Conservation (phyloP, 2,888 invertebrate species). For the Morpho helenor region DNA sequence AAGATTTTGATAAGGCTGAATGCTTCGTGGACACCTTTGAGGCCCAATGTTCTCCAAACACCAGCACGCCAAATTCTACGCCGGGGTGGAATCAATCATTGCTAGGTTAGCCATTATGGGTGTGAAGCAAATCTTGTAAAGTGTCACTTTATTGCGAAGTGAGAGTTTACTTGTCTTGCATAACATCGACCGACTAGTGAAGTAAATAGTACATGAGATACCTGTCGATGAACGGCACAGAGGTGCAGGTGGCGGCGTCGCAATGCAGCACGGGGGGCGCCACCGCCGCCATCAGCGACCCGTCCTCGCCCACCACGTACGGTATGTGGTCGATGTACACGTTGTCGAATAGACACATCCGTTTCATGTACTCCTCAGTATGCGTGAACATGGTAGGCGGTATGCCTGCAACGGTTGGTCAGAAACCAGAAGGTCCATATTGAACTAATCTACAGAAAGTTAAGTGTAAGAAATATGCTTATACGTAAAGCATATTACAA, state of each 20-base stretch:
- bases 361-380: conserved; percentile 68
- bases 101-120: too few relatives aligned
- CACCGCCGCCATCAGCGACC: conserved; percentile 64
- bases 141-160: too few relatives aligned
- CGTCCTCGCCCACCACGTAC: conserved; percentile 66
- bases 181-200: too few relatives aligned
- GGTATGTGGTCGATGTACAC: conserved; percentile 69
- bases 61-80: too few relatives aligned
- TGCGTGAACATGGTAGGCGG: conserved; percentile 67
- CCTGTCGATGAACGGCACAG: conserved; percentile 71
- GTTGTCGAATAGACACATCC: conserved; percentile 65
- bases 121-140: too few relatives aligned
- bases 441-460: background rate
- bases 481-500: too few relatives aligned
- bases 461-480: too few relatives aligned
- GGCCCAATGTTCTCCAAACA: too few relatives aligned
- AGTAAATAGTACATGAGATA: conserved; percentile 16
- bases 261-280: conserved; percentile 71
- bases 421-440: background rate
- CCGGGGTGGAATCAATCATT: too few relatives aligned
- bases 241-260: conserved; percentile 69
- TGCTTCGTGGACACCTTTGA: too few relatives aligned
- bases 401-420: conserved; percentile 41
- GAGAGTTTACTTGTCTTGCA: too few relatives aligned
- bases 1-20: too few relatives aligned